Base-by-base conservation (phyloP, 2,113 vertebrate species). In the Chaetodon auriga region DNA sequence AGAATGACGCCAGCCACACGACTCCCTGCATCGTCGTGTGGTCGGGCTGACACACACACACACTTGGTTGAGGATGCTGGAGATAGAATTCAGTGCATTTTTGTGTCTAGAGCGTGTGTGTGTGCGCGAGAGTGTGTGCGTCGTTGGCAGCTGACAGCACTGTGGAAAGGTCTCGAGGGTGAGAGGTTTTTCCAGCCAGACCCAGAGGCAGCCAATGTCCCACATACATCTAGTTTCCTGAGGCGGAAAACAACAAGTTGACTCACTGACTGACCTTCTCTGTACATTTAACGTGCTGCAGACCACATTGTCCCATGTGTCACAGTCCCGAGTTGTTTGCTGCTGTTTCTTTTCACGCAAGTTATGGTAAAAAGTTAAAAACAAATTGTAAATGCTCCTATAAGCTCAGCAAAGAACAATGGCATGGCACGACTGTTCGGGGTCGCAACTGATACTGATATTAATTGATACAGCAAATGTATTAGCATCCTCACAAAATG, bases 201-300 rank as follows among this genome's bases (percentile, higher is more conserved):
- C 87, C 93, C 82, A 62, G 78, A 90, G 89, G 92, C 91, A 78
- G 89, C 81, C 81, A 58, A 75, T 83, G 90, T 76, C 89, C 92
- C 90, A 94, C 87, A 83, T 91, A 86, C 70, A 66, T 90, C 54
- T 51, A 36, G 68, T 75, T 86, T 91, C 87, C 90, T 75, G 84
- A 70, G 78, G 85, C 80, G 25, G 84, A 86, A 86, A 89, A 78
- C 88, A 62, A 85, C 78, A 82, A 85, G 85, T 81, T 90, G 92
- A 93, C 88, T 94, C 87, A 84, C 62, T 74, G 62, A 73, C 76
- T 90, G 83, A 73, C 82, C 80, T 79, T 79, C 60, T 53, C n/a
- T 82, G 45, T 61, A 57, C 80, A 85, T 86, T 48, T 43, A 58
- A 53, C 68, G 36, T 64, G 55, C 63, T 46, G 57, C 43, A 9